Evolutionary conservation across 2,113 vertebrate species (phyloP), one percentile per base, ranked within the genome.

Genomic region (Scartelaos histophorus): DNA sequence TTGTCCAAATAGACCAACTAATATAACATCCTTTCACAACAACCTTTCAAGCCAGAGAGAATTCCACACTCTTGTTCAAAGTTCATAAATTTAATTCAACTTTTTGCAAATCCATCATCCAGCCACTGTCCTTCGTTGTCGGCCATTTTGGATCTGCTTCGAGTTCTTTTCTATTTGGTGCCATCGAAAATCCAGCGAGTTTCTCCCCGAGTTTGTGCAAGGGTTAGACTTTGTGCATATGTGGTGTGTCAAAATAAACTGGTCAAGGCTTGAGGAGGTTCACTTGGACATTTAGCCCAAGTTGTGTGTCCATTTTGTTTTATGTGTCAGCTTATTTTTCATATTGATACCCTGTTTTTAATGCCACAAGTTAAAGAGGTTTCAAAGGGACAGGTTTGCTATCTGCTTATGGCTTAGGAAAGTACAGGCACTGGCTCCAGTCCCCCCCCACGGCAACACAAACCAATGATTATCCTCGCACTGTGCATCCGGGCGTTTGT

Each of bases 281-380:
- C 51, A 54, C 51, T 54, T 54, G n/a, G 19, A 51, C 49, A 19
- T 51, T 51, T 19, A n/a, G 19, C 7, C 19, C 16, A 53, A 53
- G 47, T 51, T 17, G 16, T 51, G 49, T 17, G 49, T 51, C 49
- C 51, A 21, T 35, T 62, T 62, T 19, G n/a, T 35, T 62, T 62
- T 35, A 34, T 19, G 60, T 62, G 34, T 35, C 16, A 62, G 60
- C 29, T 38, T 62, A 35, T 35, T 45, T 45, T 66, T 22, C 35
- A 66, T 25, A 21, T 46, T 21, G 4, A 22, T 66, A 56, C 45
- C 79, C 51, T 51, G 73, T 70, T 34, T 46, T 69, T 74, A 62
- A 80, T 17, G 66, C 81, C 74, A 71, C 51, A 49, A 22, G 64
- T 51, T 81, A 65, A 68, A 49, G 58, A 66, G 70, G 70, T 53